phyloP scores from a whole-genome alignment of 1,140 invertebrate genomes.

The Eupristina koningsbergeri region DNA sequence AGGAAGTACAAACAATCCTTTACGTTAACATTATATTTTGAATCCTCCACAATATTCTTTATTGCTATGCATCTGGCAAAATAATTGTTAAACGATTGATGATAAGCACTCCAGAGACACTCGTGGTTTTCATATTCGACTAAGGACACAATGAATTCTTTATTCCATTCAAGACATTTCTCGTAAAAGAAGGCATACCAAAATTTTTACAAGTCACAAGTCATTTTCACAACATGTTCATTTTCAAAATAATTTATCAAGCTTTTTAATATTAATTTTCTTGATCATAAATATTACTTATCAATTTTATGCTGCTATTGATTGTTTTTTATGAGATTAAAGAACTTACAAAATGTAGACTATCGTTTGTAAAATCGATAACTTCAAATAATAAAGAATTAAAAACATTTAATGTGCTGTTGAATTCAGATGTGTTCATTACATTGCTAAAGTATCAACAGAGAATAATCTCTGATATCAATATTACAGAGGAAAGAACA shows the following conservation, averaged over 20 bases:
- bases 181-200: not conserved
- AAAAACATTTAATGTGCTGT: conserved; percentile 1
- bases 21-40: conserved; percentile 54
- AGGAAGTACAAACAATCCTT: conserved; percentile 58
- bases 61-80: conserved; percentile 56
- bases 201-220: not conserved
- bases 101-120: conserved; percentile 63
- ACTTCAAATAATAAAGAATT: conserved; percentile 20
- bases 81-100: conserved; percentile 56
- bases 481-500: too few species aligned
- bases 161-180: conserved; percentile 58
- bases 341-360: not conserved
- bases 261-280: not conserved
- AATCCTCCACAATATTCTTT: conserved; percentile 54
- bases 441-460: not conserved
- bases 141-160: conserved; percentile 56
- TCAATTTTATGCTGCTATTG: conserved; percentile 3
- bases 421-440: conserved; percentile 3
- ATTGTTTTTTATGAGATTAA: not conserved
- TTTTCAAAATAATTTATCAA: not conserved
- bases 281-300: conserved; percentile 11
- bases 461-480: too few species aligned
- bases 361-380: not conserved
- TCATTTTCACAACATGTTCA: too few species aligned
- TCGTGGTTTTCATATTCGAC: conserved; percentile 59